Evolutionary conservation across 2,113 vertebrate genomes (phyloP).

Genomic region (Ailurus styani): DNA sequence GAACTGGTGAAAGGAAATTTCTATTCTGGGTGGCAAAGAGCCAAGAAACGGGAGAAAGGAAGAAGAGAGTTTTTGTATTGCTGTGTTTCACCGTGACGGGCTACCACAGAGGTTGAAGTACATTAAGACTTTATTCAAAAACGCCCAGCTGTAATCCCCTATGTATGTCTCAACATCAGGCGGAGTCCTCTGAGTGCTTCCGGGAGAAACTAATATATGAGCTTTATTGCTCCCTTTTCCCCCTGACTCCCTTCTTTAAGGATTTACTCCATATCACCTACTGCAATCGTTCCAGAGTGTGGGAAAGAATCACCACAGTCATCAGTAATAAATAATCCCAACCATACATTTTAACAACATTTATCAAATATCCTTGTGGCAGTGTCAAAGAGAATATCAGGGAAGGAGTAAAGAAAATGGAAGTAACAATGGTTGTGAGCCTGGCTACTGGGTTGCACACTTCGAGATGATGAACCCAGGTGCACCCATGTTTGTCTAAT

Average conservation of each 20-base stretch:
- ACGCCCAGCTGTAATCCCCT: not conserved
- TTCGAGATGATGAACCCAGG: not conserved
- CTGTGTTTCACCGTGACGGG: slow-evolving; percentile 49
- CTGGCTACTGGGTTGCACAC: not conserved
- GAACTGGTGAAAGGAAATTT: not conserved
- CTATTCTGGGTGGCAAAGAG: not conserved
- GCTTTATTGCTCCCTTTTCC: not conserved
- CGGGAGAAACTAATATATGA: not conserved
- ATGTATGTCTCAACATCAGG: not conserved
- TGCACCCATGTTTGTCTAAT: not conserved
- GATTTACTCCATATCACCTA: not conserved
- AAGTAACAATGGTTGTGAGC: not conserved
- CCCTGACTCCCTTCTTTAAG: not conserved
- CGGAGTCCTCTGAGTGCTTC: not conserved
- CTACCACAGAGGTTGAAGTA: not conserved
- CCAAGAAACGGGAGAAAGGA: slow-evolving; percentile 30
- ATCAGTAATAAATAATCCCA: not conserved
- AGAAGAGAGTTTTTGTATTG: slow-evolving; percentile 53
- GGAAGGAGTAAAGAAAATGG: not conserved
- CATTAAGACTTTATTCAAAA: slow-evolving; percentile 46
- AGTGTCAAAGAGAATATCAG: not conserved
- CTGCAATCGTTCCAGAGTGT: not conserved
- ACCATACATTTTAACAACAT: not conserved
- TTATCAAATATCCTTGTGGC: not conserved
- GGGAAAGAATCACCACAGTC: not conserved